A percentile compares a stretch with the other conserved stretches of the same genome.
Conservation (phyloP, 2,888 invertebrate genomes). For the Cephus nigrinus region DNA sequence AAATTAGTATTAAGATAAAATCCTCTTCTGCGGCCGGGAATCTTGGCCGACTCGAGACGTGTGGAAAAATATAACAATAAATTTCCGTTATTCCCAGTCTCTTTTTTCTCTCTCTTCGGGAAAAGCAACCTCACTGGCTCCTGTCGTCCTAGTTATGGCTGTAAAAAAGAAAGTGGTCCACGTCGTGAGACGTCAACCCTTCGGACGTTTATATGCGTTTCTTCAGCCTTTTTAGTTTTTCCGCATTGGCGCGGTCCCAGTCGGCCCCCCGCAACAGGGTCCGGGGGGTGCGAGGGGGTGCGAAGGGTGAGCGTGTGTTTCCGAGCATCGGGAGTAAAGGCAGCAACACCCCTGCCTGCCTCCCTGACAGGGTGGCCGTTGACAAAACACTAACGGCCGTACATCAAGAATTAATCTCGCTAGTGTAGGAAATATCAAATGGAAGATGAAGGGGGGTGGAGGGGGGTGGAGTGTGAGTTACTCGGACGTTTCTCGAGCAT, state of each 20-base stretch:
- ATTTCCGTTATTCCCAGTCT: conserved; percentile 6
- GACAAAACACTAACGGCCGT: conserved; percentile 10
- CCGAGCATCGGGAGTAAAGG: no score
- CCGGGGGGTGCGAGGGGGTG: no score
- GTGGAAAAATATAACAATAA: background rate
- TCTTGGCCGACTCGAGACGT: no score
- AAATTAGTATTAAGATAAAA: no score
- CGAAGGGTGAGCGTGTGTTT: no score
- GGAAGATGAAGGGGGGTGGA: background rate
- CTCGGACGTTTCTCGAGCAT: background rate
- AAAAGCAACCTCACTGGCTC: conserved; percentile 5
- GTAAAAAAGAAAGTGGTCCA: background rate
- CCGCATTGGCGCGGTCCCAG: no score
- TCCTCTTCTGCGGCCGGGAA: no score
- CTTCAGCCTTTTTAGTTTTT: background rate
- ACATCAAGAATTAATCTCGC: conserved; percentile 47
- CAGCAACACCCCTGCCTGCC: no score
- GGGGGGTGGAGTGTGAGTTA: background rate
- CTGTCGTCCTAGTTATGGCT: no score
- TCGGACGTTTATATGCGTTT: conserved; percentile 7
- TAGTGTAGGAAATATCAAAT: conserved; percentile 37
- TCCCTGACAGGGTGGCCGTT: background rate
- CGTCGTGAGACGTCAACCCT: conserved; percentile 1
- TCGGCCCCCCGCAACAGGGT: no score
- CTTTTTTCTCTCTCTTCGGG: conserved; percentile 10